These are phyloP conservation scores for Aphrophora alni DNA, from an alignment of 2,888 invertebrate genomes.

Conservation along the genomic window DNA sequence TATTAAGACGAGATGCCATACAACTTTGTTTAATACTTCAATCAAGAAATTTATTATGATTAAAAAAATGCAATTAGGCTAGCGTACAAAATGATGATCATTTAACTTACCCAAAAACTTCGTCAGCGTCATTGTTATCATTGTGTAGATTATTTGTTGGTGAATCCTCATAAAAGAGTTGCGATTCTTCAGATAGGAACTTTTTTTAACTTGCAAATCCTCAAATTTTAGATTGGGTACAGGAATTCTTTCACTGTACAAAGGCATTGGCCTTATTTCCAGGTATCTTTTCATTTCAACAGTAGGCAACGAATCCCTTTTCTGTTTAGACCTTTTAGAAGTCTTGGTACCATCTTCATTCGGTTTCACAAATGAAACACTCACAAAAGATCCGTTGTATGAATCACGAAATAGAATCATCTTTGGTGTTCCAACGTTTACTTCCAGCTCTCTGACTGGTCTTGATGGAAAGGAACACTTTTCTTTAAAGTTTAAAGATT, in stretches of 20 bases:
- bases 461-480: neutral
- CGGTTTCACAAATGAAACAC: neutral
- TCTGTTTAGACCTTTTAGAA: neutral
- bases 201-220: neutral
- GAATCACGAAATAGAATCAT: slow-evolving; percentile 2
- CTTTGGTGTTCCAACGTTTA: neutral
- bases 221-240: slow-evolving; percentile 7
- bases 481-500: neutral
- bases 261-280: neutral
- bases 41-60: too few species aligned
- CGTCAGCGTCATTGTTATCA: neutral
- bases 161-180: neutral
- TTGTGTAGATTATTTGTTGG: neutral
- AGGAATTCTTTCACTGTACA: neutral
- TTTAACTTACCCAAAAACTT: slow-evolving; percentile 12
- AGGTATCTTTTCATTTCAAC: neutral
- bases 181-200: neutral
- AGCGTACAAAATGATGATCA: too few species aligned
- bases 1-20: too few species aligned
- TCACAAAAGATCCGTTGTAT: neutral
- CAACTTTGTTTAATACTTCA: too few species aligned
- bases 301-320: neutral
- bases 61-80: too few species aligned
- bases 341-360: neutral
- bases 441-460: neutral